Percentiles rank a stretch among this genome's conserved stretches.
Evolutionary conservation across 1,140 invertebrate species (phyloP).

Genomic region (Pinna nobilis): DNA sequence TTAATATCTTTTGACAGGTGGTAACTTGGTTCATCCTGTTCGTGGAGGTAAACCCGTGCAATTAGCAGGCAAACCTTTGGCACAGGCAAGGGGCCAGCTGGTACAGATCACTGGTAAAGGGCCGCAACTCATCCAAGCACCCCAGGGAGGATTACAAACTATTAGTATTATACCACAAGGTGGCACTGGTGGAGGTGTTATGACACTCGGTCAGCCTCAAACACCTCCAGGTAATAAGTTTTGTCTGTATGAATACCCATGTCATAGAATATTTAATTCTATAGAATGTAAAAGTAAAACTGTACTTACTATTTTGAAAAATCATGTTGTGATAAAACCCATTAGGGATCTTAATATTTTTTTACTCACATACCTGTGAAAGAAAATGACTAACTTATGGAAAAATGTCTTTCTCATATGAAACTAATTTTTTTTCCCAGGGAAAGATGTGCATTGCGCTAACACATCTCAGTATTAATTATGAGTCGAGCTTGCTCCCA

Average conservation of each 20-base stretch:
- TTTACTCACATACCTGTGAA: too few species aligned
- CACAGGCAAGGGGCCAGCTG: constrained; percentile 46
- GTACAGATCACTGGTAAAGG: constrained; percentile 59
- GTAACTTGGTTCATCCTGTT: constrained; percentile 51
- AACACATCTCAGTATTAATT: too few species aligned
- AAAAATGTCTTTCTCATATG: too few species aligned
- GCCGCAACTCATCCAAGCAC: constrained; percentile 57
- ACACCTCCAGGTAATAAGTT: constrained; percentile 24
- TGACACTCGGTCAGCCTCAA: constrained; percentile 30
- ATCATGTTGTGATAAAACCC: too few species aligned
- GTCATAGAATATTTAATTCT: too few species aligned
- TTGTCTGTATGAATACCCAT: background rate
- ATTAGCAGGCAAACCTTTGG: constrained; percentile 57
- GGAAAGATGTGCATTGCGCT: too few species aligned
- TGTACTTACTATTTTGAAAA: too few species aligned
- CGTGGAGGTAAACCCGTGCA: constrained; percentile 59
- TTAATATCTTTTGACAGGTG: constrained; percentile 42
- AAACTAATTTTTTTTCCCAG: too few species aligned
- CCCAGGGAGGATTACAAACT: constrained; percentile 55
- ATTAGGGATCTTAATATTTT: too few species aligned
- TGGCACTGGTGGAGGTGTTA: constrained; percentile 38
- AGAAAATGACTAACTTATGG: too few species aligned
- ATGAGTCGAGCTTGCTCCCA: too few species aligned
- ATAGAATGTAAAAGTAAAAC: too few species aligned
- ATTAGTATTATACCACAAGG: constrained; percentile 63